phyloP scores from a whole-genome alignment of 2,797 vertebrate genomes.

The Intellagama lesueurii region DNA sequence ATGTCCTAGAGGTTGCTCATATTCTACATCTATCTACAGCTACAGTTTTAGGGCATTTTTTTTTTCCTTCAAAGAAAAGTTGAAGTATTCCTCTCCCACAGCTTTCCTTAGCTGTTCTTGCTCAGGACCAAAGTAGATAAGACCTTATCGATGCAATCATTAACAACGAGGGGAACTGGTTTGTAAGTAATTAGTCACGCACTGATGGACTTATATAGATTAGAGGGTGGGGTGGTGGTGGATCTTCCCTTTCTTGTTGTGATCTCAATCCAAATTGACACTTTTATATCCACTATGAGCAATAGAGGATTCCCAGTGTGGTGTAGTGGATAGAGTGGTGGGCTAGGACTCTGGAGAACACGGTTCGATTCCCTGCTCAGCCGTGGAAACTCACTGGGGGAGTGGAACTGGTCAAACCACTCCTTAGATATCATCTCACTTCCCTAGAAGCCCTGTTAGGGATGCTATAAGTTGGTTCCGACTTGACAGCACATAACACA shows the following conservation, averaged over 20 bases:
- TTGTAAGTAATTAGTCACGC: not conserved
- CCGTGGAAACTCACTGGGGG: too few species aligned
- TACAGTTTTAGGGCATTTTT: not conserved
- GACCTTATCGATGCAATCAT: not conserved
- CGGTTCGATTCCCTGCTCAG: too few species aligned
- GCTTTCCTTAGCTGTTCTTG: not conserved
- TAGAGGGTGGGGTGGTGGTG: not conserved
- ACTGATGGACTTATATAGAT: not conserved
- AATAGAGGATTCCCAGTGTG: too few species aligned
- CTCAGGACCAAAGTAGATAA: not conserved
- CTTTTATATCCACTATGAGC: not conserved
- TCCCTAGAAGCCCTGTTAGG: too few species aligned
- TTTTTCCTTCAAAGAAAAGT: not conserved
- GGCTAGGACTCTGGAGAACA: too few species aligned
- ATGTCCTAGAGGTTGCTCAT: not conserved
- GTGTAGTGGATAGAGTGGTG: too few species aligned
- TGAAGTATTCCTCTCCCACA: constrained; percentile 5
- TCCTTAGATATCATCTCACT: too few species aligned
- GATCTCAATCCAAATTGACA: not conserved
- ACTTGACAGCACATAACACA: too few species aligned
- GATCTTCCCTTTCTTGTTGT: not conserved
- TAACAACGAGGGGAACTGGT: not conserved
- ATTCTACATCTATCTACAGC: not conserved
- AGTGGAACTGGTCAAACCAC: too few species aligned
- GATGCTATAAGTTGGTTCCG: too few species aligned